phyloP scores from a whole-genome alignment of 2,888 invertebrate genomes.

The Tridacna gigas region DNA sequence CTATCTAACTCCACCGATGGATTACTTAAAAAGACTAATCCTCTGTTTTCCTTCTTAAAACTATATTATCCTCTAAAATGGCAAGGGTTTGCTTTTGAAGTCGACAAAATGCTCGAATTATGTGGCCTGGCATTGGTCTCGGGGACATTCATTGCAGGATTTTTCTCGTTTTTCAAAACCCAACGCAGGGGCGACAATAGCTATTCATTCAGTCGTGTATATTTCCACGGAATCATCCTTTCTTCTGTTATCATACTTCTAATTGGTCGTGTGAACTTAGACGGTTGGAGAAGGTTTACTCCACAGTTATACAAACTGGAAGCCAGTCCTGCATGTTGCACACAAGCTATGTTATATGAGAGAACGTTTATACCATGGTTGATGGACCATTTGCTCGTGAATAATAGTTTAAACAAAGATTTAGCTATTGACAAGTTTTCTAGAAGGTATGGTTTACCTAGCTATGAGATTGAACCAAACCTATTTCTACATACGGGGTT shows the following conservation, averaged over 20 bases:
- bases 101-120: conserved; percentile 8
- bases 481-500: conserved; percentile 23
- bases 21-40: not conserved
- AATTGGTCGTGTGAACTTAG: not conserved
- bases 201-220: not conserved
- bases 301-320: conserved; percentile 15
- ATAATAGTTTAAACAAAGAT: conserved; percentile 24
- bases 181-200: not conserved
- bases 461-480: conserved; percentile 19
- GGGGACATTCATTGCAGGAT: not conserved
- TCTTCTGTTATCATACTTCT: not conserved
- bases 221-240: not conserved
- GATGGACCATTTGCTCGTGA: conserved; percentile 16
- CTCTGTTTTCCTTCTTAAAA: conserved; percentile 21
- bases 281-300: conserved; percentile 1
- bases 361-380: not conserved
- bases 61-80: conserved; percentile 25
- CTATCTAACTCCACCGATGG: not conserved
- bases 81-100: conserved; percentile 31
- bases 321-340: conserved; percentile 14
- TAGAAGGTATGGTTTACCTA: not conserved
- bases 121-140: not conserved
- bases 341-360: conserved; percentile 24
- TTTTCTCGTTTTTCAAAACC: not conserved
- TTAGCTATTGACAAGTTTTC: conserved; percentile 15